These are phyloP conservation scores for Zoanthus solanderi DNA, from an alignment of 92 coral and sea anemone genomes.

Conservation along the genomic window DNA sequence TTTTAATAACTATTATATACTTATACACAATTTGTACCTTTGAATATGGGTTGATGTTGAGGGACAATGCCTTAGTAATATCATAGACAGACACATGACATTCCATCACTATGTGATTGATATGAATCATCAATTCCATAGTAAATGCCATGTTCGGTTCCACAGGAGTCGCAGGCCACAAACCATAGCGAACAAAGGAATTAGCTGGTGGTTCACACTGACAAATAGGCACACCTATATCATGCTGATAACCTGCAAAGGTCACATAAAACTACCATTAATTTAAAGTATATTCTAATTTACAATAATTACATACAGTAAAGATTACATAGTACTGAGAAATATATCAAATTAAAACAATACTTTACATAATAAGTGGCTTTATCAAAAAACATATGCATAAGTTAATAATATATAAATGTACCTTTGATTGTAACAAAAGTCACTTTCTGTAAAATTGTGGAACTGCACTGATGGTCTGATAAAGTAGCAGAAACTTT, in stretches of 20 bases:
- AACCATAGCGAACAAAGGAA: conserved; percentile 57
- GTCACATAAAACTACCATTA: neutral
- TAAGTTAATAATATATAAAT: neutral
- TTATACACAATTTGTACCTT: neutral
- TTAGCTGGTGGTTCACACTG: conserved; percentile 53
- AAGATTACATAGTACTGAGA: neutral
- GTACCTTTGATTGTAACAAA: conserved; percentile 27
- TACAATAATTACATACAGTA: neutral
- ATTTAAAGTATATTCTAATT: neutral
- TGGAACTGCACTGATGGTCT: conserved; percentile 6
- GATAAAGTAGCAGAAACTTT: conserved; percentile 1
- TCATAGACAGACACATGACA: conserved; percentile 71
- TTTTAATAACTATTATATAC: neutral
- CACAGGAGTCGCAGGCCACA: conserved; percentile 72
- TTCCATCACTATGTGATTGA: conserved; percentile 31
- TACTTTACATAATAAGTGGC: neutral
- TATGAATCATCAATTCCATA: conserved; percentile 40
- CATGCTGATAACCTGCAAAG: conserved; percentile 68
- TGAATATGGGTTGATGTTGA: conserved; percentile 5
- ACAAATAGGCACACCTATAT: conserved; percentile 50
- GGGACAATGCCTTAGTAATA: conserved; percentile 48
- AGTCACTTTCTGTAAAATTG: conserved; percentile 14
- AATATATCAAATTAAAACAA: neutral
- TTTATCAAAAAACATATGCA: neutral
- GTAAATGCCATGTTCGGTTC: conserved; percentile 73